Evolutionary conservation across 2,888 invertebrate species (phyloP), one percentile per base, ranked within the genome.

Genomic region (Hemicrepidius hirtus): DNA sequence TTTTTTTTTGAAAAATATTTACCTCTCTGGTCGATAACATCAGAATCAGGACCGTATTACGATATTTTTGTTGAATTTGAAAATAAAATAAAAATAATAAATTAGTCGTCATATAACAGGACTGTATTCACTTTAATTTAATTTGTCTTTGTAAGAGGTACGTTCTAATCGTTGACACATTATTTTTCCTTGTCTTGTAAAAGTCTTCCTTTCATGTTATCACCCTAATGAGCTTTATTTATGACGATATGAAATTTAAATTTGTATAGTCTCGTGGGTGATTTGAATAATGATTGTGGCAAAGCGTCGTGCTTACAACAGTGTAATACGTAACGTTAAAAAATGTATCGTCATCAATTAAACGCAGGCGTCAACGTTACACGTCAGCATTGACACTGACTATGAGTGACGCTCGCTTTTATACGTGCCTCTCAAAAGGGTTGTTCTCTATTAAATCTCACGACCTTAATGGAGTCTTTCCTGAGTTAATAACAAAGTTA

Each of bases 291-390:
- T 55, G 55, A 55, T 32, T 16, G 16, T 21, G 18, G 24, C 53
- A 28, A 21, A 49, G 3, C 49, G 32, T 32, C 32, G 2, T 24
- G 24, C 24, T 32, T 32, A 32, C 32, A 32, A 9, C 32, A 9
- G 7, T 20, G 32, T 9, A n/a, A n/a, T n/a, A 16, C 32, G 13
- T 57, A 37, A 10, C 57, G 57, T 7, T 57, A 37, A 57, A 57
- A 57, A 57, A 57, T 55, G 16, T 12, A 37, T 35, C 57, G 57
- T 57, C 57, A 57, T 57, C 57, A 57, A 37, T 37, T 37, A 37
- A 53, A 21, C 32, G 20, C 37, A n/a, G 18, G 53, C 35, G 55
- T 20, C 55, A 32, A 18, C 55, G 32, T 55, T n/a, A n/a, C 32
- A 55, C 49, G 55, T 35, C 32, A 55, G 28, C n/a, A 55, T 13